phyloP scores from a whole-genome alignment of 2,113 vertebrate species.

The Coryphaenoides rupestris region DNA sequence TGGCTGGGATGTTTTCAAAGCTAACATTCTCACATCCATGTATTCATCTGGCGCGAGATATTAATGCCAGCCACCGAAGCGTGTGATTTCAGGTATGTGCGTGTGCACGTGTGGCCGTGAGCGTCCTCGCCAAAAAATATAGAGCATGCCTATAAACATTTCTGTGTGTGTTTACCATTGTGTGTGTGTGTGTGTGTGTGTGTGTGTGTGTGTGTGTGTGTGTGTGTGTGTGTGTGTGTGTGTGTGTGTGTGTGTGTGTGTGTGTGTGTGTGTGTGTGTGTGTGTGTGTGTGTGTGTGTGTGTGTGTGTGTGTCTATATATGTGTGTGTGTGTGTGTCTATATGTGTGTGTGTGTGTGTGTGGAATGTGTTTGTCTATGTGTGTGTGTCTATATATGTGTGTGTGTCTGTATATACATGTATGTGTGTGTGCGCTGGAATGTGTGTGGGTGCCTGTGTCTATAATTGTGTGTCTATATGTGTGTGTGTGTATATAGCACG shows the following conservation, averaged over 20 bases:
- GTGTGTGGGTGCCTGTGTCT: conserved; percentile 27
- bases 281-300: too few relatives aligned
- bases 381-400: conserved; percentile 7
- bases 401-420: conserved; percentile 28
- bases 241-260: too few relatives aligned
- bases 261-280: too few relatives aligned
- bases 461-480: conserved; percentile 21
- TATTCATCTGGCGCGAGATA: conserved; percentile 6
- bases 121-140: too few relatives aligned
- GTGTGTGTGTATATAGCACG: conserved; percentile 20
- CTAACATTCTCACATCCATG: conserved; percentile 35
- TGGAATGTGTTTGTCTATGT: too few relatives aligned
- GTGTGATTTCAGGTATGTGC: conserved; percentile 30
- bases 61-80: background rate
- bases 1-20: conserved; percentile 33
- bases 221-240: too few relatives aligned
- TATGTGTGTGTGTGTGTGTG: too few relatives aligned
- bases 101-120: background rate
- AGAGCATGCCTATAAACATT: too few relatives aligned
- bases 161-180: too few relatives aligned
- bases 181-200: too few relatives aligned
- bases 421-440: conserved; percentile 2
- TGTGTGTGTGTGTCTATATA: background rate
- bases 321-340: conserved; percentile 11
- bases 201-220: conserved; percentile 18